Conservation (phyloP, 64 coral and sea anemone species). For the Astreopora myriophthalma region DNA sequence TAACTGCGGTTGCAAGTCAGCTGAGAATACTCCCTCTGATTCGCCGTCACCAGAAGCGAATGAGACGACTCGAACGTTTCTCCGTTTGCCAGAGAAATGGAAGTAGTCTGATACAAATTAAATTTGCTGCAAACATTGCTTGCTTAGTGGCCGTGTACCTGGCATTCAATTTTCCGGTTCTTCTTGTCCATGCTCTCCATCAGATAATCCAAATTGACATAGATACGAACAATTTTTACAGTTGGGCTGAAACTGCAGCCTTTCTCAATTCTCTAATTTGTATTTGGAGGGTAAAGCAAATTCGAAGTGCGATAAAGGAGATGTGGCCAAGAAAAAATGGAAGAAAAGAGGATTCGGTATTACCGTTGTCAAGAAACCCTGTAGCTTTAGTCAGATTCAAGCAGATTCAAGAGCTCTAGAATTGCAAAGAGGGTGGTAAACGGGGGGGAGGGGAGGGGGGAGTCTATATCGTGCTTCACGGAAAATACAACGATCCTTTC, state of each 20-base stretch:
- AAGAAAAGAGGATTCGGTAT: neutral
- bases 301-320: constrained; percentile 2
- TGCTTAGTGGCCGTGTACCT: constrained; percentile 79
- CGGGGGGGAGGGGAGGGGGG: too few relatives aligned
- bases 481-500: too few relatives aligned
- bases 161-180: constrained; percentile 38
- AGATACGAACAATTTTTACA: neutral
- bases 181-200: neutral
- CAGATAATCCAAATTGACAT: too few relatives aligned
- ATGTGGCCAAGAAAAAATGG: neutral
- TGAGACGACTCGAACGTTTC: constrained; percentile 29
- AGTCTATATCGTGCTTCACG: too few relatives aligned
- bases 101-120: constrained; percentile 29
- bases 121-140: constrained; percentile 66
- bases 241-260: constrained; percentile 68
- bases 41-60: constrained; percentile 54
- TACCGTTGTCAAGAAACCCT: too few relatives aligned
- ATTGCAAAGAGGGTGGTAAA: too few relatives aligned
- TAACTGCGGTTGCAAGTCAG: constrained; percentile 33
- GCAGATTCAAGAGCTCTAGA: too few relatives aligned
- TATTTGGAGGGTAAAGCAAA: constrained; percentile 54
- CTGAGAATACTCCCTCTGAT: constrained; percentile 48
- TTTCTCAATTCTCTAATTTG: constrained; percentile 79
- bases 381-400: too few relatives aligned
- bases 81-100: neutral